Base-by-base conservation (phyloP, 2,888 invertebrate genomes). In the Opisthograptis luteolata region DNA sequence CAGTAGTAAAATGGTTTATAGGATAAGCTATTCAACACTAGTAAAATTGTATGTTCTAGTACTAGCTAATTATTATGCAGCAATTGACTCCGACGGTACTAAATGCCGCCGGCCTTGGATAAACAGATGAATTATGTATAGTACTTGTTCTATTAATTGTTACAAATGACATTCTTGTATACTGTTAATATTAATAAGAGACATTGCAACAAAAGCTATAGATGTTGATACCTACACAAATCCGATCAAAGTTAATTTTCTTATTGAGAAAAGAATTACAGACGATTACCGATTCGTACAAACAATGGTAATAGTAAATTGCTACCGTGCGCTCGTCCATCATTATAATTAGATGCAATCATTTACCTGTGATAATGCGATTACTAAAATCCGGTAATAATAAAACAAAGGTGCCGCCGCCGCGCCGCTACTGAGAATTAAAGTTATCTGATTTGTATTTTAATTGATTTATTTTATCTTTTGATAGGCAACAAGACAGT, bases 401-500 rank as follows among this genome's bases (percentile, higher is more conserved):
- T 43, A 4, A 36, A n/a, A 34, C 27, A 52, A 58, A 60, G 39
- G 40, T n/a, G 51, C 73, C 74, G 76, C 68, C 71, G 58, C 64
- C 60, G 49, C 10, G 51, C 73, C 74, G 76, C 68, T 72, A 59
- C 64, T 61, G 49, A 60, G 64, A 70, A 73, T 45, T 46, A 48
- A 58, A 42, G 50, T 53, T 60, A 55, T 45, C 54, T 43, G 54
- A 41, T 37, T 50, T 8, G 19, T 40, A n/a, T 25, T 37, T 42
- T 44, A 30, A 39, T 50, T 32, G 41, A 28, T 48, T n/a, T 30
- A 17, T 47, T 17, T 57, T 49, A 47, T 53, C 37, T 50, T 10
- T 25, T 44, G 27, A 44, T 43, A 90, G 89, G 81, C 30, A 84
- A 73, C 60, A 86, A 88, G 62, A 66, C 68, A 20, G 73, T 66